Evolutionary conservation across 2,797 vertebrate genomes (phyloP), one percentile per base, ranked within the genome.

Genomic region (Melopsittacus undulatus): DNA sequence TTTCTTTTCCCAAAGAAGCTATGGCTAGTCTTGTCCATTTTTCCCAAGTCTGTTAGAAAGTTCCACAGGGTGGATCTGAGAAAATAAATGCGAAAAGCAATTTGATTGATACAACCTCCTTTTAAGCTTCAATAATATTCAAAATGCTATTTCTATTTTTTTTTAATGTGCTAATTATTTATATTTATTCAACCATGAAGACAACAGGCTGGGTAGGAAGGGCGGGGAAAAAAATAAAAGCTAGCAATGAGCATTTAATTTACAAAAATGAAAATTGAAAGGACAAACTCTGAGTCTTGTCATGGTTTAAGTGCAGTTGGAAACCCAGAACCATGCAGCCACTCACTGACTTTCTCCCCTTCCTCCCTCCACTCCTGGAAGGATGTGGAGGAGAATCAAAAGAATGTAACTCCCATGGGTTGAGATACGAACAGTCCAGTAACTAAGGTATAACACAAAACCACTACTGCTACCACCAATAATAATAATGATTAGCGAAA

Each of bases 1-100:
- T 23, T 96, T 91, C 36, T 92, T 94, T 89, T 73, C 83, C 63
- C 51, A 24, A 83, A 89, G 81, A 85, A 82, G 26, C 62, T 78
- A n/a, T 83, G 66, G 29, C 54, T 90, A 75, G 77, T 46, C 26
- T 69, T 83, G 59, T 68, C 77, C 77, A 1, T 61, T 61, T 56
- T 94, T 89, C 75, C 22, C 26, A 69, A 91, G 21, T 43, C n/a
- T 77, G 36, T 52, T 76, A 88, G 34, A 84, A 94, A 89, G 43
- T 40, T 82, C 38, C 62, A 76, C 40, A 24, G 62, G 63, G n/a
- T 29, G 63, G 57, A 87, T 89, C 13, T 73, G 17, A 79, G 70
- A 83, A 89, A 96, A 72, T 68, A 92, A 76, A 63, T 89, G 49
- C 75, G 89, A 91, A 96, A 85, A 32, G 0, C 6, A 68, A 48